Evolutionary conservation across 2,888 invertebrate genomes (phyloP), one percentile per base, ranked within the genome.

Genomic region (Thera obeliscata): DNA sequence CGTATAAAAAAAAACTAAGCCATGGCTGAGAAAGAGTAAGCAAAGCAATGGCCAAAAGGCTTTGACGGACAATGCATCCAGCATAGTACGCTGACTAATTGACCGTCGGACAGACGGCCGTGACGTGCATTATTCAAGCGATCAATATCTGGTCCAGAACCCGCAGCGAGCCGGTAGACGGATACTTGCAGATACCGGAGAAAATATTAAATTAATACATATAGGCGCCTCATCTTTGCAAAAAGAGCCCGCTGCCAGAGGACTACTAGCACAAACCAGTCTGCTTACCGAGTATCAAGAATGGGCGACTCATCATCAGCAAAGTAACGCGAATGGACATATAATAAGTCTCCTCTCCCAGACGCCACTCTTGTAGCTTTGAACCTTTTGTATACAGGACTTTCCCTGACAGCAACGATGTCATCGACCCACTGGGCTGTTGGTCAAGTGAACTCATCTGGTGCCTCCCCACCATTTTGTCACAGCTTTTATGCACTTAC

Each of bases 101-200:
- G 80, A 77, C 77, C 73, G 76, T 61, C 67, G 72, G 77, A 76
- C 71, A 71, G 76, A 72, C 73, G 64, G 73, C 72, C 73, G 70
- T 74, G 68, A 66, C 64, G 75, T 78, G 76, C 75, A 80, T 80
- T 78, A 80, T 80, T 80, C 76, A 78, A 71, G 67, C 70, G 71
- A 78, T 76, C 78, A 74, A 77, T 78, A 69, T 41, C 43, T 57
- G 54, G 52, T 2, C 67, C 11, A 48, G 54, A 61, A 56, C 56
- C 62, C 56, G 57, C n/a, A 58, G 12, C 33, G 22, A 38, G 46
- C 48, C 46, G 35, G 54, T 33, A 9, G 46, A 5, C 43, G 46
- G 33, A 46, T 54, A 41, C 33, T 61, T 61, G 46, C 12, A 56
- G n/a, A 64, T 33, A 46, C 43, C 43, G 33, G 33, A 41, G 6